phyloP scores from a whole-genome alignment of 2,888 invertebrate genomes.

The Seira musarum region DNA sequence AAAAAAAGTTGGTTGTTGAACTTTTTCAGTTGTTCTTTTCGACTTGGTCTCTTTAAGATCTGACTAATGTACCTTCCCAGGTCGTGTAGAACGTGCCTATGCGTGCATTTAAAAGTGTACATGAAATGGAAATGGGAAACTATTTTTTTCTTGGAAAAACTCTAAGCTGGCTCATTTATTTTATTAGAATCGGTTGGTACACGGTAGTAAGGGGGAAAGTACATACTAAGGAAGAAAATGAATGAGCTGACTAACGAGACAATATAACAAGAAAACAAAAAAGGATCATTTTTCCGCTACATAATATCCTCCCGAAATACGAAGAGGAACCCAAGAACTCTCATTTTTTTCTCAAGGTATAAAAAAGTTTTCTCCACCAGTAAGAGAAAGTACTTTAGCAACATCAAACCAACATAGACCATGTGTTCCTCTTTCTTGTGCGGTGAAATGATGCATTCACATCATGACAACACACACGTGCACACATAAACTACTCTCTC shows the following conservation, averaged over 20 bases:
- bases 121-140: background rate
- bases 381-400: background rate
- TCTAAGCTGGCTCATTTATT: background rate
- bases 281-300: conserved; percentile 20
- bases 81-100: background rate
- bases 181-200: background rate
- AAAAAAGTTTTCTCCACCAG: background rate
- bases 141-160: background rate
- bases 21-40: conserved; percentile 15
- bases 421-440: background rate
- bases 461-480: conserved; percentile 37
- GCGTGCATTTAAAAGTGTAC: background rate
- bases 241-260: conserved; percentile 42
- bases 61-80: no score
- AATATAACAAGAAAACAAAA: conserved; percentile 9
- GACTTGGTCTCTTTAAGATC: background rate
- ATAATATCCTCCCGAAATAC: background rate
- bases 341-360: background rate
- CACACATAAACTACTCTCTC: background rate
- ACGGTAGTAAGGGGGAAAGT: background rate
- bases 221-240: conserved; percentile 25
- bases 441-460: conserved; percentile 46
- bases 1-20: background rate
- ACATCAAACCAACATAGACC: background rate
- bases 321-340: background rate